Percentiles rank a stretch among this genome's conserved stretches.
Conservation (phyloP, 2,797 vertebrate species). For the Sebastes iracundus region DNA sequence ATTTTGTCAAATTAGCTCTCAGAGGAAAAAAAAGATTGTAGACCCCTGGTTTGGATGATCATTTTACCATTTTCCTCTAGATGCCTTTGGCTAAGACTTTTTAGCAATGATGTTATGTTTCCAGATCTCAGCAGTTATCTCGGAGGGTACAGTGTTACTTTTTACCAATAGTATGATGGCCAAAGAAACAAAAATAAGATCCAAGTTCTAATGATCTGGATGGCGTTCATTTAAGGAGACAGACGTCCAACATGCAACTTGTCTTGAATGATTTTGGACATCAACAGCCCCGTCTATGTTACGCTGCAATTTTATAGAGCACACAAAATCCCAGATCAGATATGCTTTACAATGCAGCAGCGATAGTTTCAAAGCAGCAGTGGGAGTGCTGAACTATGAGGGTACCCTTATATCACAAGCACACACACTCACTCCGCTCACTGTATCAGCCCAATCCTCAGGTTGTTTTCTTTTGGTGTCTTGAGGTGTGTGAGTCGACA, state of each 20-base stretch:
- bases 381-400: constrained; percentile 5
- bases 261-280: neutral
- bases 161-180: neutral
- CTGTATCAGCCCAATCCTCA: constrained; percentile 11
- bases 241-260: neutral
- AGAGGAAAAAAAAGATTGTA: no score
- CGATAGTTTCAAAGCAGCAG: neutral
- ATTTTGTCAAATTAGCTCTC: no score
- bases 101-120: neutral
- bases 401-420: constrained; percentile 40
- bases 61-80: neutral
- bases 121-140: neutral
- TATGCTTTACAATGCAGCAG: neutral
- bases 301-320: neutral
- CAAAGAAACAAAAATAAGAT: neutral
- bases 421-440: neutral
- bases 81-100: neutral
- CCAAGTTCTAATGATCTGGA: neutral
- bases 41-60: no score
- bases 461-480: constrained; percentile 61
- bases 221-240: neutral
- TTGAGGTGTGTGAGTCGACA: constrained; percentile 72
- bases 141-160: neutral
- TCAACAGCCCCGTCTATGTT: neutral
- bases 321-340: neutral